A percentile compares a stretch with the other conserved stretches of the same genome.
Conservation (phyloP, 2,797 vertebrate genomes). For the Staurois parvus region DNA sequence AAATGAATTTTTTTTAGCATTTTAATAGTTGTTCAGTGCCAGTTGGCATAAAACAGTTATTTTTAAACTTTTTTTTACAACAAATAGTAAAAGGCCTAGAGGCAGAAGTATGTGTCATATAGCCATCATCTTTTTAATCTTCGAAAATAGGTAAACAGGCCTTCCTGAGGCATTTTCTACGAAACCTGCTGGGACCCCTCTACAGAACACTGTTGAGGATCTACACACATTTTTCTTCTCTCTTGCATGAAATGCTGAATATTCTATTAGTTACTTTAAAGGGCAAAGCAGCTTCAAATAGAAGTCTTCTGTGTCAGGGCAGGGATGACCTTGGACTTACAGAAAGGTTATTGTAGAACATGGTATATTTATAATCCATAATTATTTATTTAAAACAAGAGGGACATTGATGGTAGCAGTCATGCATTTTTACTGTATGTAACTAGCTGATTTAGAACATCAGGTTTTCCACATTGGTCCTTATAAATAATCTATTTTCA, state of each 20-base stretch:
- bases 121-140: slow-evolving; percentile 7
- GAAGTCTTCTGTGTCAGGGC: slow-evolving; percentile 26
- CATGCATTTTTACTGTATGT: not conserved
- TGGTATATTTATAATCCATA: not conserved
- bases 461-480: not conserved
- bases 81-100: not conserved
- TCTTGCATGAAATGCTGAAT: slow-evolving; percentile 32
- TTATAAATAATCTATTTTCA: not conserved
- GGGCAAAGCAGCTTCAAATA: slow-evolving; percentile 1
- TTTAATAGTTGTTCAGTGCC: not conserved
- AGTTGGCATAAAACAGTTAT: not conserved
- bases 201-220: not conserved
- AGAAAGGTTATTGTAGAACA: slow-evolving; percentile 7
- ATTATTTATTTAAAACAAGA: not conserved
- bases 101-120: slow-evolving; percentile 22
- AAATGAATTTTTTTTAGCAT: not conserved
- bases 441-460: not conserved
- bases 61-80: not conserved
- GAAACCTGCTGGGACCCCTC: slow-evolving; percentile 1
- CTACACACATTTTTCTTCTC: not conserved
- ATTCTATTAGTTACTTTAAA: slow-evolving; percentile 44
- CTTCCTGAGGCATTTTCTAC: slow-evolving; percentile 17
- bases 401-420: not conserved
- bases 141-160: slow-evolving; percentile 8
- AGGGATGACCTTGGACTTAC: slow-evolving; percentile 24